A percentile compares a stretch with the other conserved stretches of the same genome.
phyloP scores from a whole-genome alignment of 2,797 vertebrate species.

The Iguana delicatissima region DNA sequence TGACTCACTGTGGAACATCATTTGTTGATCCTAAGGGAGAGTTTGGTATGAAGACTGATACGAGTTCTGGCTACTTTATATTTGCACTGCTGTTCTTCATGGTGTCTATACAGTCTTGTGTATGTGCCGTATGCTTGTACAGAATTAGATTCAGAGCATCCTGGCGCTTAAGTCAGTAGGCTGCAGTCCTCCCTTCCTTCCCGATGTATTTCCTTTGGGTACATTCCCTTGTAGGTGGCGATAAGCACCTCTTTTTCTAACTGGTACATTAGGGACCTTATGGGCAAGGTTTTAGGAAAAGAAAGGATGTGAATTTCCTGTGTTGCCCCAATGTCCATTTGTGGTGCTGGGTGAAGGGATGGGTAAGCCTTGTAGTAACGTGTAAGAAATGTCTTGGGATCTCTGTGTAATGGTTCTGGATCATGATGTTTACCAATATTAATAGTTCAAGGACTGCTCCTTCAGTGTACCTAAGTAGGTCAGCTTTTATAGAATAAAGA shows the following conservation, averaged over 20 bases:
- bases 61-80: background rate
- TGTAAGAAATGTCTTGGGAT: slow-evolving; percentile 3
- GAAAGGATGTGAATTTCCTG: background rate
- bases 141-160: background rate
- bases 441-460: slow-evolving; percentile 50
- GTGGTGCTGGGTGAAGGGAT: background rate
- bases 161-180: background rate
- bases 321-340: background rate
- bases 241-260: background rate
- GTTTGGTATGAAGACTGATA: background rate
- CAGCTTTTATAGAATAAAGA: slow-evolving; percentile 84
- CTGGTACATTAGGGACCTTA: background rate
- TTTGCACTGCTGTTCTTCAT: background rate
- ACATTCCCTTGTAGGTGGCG: background rate
- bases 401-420: background rate
- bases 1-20: background rate
- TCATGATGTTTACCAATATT: background rate
- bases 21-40: background rate
- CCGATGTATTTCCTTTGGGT: background rate
- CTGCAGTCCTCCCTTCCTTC: background rate
- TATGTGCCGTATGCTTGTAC: background rate
- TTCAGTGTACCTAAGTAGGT: slow-evolving; percentile 83
- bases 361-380: background rate
- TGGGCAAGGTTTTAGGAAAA: background rate
- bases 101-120: no score